These are phyloP conservation scores for Eucidaris tribuloides DNA, from an alignment of 35 echinoderm and acorn worm species.

Conservation along the genomic window DNA sequence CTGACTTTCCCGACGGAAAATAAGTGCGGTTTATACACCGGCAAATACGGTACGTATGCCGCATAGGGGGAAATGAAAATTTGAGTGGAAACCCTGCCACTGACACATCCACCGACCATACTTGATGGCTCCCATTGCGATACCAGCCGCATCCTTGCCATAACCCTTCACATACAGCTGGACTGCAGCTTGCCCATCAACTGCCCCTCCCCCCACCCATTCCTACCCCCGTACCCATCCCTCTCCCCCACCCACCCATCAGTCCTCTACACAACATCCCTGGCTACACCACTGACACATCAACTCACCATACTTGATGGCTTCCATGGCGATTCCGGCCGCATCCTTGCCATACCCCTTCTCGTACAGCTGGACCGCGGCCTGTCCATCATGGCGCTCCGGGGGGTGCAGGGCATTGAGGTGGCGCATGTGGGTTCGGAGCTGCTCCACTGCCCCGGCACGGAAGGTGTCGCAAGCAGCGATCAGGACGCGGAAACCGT, in stretches of 20 bases:
- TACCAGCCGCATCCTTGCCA: constrained; percentile 93
- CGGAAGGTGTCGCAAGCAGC: constrained; percentile 99
- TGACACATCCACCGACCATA: constrained; percentile 91
- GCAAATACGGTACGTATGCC: no score
- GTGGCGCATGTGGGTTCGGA: constrained; percentile 71
- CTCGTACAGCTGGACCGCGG: constrained; percentile 83
- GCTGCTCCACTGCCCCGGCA: constrained; percentile 83
- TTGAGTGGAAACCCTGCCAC: no score
- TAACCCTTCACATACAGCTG: constrained; percentile 97
- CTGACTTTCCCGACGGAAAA: no score
- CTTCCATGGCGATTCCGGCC: constrained; percentile 97
- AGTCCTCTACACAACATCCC: not conserved
- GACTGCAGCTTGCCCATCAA: no score
- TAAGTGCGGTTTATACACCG: no score
- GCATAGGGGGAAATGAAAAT: no score
- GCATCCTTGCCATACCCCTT: constrained; percentile 98
- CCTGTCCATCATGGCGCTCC: constrained; percentile 38
- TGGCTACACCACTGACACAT: not conserved
- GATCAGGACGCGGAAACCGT: constrained; percentile 88
- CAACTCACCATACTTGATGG: constrained; percentile 94
- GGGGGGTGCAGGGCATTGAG: constrained; percentile 89
- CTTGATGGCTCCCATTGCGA: constrained; percentile 98
- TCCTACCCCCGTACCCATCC: no score
- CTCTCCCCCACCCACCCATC: no score
- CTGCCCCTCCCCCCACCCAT: no score